These are phyloP conservation scores for Dendrophyllia cribrosa DNA, from an alignment of 64 coral and sea anemone genomes.

Conservation along the genomic window DNA sequence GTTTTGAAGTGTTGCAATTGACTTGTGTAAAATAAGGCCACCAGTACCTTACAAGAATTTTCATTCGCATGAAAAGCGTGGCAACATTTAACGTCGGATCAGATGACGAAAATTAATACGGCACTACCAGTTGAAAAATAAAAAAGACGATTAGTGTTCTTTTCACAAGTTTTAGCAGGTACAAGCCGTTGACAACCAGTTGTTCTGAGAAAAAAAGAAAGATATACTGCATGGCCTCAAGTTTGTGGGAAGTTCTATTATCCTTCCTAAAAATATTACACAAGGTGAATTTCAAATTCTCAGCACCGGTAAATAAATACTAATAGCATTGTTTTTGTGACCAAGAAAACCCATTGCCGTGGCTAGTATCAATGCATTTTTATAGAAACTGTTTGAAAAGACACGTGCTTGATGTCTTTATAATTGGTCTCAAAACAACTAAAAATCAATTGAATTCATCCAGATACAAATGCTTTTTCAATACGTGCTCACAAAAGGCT, in stretches of 20 bases:
- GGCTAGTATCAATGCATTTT: slow-evolving; percentile 1
- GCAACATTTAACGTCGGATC: slow-evolving; percentile 23
- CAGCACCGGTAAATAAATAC: not conserved
- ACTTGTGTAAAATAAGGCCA: slow-evolving; percentile 3
- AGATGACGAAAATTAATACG: not conserved
- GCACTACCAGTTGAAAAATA: slow-evolving; percentile 22
- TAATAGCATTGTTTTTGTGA: not conserved
- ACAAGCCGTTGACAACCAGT: slow-evolving; percentile 41
- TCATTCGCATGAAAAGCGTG: not conserved
- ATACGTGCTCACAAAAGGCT: not conserved
- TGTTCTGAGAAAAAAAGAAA: not conserved
- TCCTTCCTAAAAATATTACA: not conserved
- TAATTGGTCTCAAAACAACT: slow-evolving; percentile 44
- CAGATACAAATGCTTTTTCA: slow-evolving; percentile 15
- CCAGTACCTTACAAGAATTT: not conserved
- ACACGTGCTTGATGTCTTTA: slow-evolving; percentile 59
- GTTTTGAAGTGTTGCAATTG: not conserved
- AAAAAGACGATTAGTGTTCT: not conserved
- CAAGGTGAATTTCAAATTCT: not conserved
- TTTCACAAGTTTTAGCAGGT: slow-evolving; percentile 32
- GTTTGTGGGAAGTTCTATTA: not conserved
- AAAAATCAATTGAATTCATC: slow-evolving; percentile 20
- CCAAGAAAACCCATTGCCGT: slow-evolving; percentile 14
- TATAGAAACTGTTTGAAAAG: slow-evolving; percentile 11
- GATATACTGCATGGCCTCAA: not conserved